A percentile compares a stretch with the other conserved stretches of the same genome.
Evolutionary conservation across 1,140 invertebrate species (phyloP).

Genomic region (Brachionus koreanus): DNA sequence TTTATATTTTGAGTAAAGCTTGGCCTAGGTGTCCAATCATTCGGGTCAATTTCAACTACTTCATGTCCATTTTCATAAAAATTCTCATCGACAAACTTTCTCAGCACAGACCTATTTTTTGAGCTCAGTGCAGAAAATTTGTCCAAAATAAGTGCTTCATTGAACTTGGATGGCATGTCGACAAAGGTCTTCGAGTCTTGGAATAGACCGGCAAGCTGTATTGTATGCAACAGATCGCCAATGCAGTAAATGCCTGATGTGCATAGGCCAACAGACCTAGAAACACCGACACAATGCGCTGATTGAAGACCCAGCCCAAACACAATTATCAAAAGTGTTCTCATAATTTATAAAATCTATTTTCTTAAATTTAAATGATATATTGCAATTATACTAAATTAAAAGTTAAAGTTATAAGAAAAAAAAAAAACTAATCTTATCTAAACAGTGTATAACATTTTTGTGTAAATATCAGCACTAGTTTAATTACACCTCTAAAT

Average conservation of each 20-base stretch:
- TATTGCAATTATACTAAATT: background rate
- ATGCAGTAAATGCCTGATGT: conserved; percentile 8
- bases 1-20: background rate
- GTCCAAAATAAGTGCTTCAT: background rate
- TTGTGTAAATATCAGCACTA: background rate
- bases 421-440: background rate
- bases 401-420: background rate
- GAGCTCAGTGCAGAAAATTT: background rate
- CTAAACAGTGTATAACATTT: background rate
- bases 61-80: conserved; percentile 17
- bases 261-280: background rate
- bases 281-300: background rate
- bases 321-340: background rate
- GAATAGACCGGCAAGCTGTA: conserved; percentile 17
- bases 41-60: background rate
- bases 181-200: conserved; percentile 44
- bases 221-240: conserved; percentile 18
- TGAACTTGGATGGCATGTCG: background rate
- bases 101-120: background rate
- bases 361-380: background rate
- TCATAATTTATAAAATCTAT: background rate
- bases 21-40: conserved; percentile 15
- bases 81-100: conserved; percentile 4
- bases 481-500: background rate
- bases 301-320: background rate